phyloP scores from a whole-genome alignment of 2,888 invertebrate genomes.

The Panopea generosa region DNA sequence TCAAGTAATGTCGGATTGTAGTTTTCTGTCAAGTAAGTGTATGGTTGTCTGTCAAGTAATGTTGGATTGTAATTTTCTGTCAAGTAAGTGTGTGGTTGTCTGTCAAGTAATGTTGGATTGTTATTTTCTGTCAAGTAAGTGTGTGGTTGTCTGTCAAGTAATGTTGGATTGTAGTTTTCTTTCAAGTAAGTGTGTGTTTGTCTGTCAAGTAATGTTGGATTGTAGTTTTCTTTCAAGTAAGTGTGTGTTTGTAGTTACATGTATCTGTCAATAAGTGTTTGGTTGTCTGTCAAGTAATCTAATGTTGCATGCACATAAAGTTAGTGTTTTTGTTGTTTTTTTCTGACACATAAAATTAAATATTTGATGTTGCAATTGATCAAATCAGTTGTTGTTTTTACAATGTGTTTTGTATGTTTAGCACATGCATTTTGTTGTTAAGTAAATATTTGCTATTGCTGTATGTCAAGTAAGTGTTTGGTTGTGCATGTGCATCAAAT shows the following conservation, averaged over 20 bases:
- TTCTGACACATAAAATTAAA: too few relatives aligned
- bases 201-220: neutral
- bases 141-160: too few relatives aligned
- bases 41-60: neutral
- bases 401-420: neutral
- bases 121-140: too few relatives aligned
- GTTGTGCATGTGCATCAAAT: neutral
- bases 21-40: neutral
- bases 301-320: neutral
- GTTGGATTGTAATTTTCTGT: neutral
- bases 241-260: too few relatives aligned
- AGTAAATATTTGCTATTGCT: too few relatives aligned
- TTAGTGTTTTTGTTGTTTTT: too few relatives aligned
- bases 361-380: neutral
- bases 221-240: too few relatives aligned
- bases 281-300: neutral
- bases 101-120: too few relatives aligned
- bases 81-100: slow-evolving; percentile 1
- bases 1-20: too few relatives aligned
- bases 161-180: neutral
- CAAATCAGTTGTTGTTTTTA: neutral
- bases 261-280: neutral
- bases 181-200: neutral
- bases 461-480: too few relatives aligned
- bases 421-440: too few relatives aligned